phyloP scores from a whole-genome alignment of 2,888 invertebrate genomes.

The Chrysotoxum bicinctum region DNA sequence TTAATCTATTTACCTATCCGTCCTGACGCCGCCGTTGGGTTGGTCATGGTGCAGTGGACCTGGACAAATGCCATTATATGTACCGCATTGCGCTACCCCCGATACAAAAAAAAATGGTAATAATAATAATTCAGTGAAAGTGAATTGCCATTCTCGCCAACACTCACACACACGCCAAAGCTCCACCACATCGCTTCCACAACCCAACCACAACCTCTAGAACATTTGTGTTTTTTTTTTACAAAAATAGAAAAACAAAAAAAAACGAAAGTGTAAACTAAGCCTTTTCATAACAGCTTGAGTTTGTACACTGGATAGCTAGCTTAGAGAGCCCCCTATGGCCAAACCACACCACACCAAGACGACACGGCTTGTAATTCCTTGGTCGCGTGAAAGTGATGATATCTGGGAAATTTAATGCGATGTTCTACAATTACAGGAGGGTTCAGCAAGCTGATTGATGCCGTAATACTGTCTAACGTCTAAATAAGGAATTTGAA shows the following conservation, averaged over 20 bases:
- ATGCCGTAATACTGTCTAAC: neutral
- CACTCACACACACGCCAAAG: neutral
- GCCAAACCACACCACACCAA: neutral
- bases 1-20: slow-evolving; percentile 33
- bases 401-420: slow-evolving; percentile 63
- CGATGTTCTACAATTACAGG: slow-evolving; percentile 59
- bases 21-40: neutral
- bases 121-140: slow-evolving; percentile 46
- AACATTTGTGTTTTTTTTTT: slow-evolving; percentile 6
- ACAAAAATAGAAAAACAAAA: slow-evolving; percentile 6
- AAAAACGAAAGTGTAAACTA: slow-evolving; percentile 59
- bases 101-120: neutral
- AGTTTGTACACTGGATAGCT: neutral
- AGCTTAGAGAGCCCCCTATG: neutral
- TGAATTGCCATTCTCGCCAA: slow-evolving; percentile 47
- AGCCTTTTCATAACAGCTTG: slow-evolving; percentile 13
- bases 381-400: slow-evolving; percentile 53
- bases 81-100: slow-evolving; percentile 57
- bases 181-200: neutral
- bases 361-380: slow-evolving; percentile 26
- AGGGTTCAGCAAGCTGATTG: neutral
- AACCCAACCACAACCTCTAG: neutral
- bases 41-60: slow-evolving; percentile 11
- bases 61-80: slow-evolving; percentile 16
- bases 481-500: slow-evolving; percentile 16